Percentiles rank a stretch among this genome's conserved stretches.
phyloP scores from a whole-genome alignment of 2,888 invertebrate genomes.

The Baronia brevicornis region DNA sequence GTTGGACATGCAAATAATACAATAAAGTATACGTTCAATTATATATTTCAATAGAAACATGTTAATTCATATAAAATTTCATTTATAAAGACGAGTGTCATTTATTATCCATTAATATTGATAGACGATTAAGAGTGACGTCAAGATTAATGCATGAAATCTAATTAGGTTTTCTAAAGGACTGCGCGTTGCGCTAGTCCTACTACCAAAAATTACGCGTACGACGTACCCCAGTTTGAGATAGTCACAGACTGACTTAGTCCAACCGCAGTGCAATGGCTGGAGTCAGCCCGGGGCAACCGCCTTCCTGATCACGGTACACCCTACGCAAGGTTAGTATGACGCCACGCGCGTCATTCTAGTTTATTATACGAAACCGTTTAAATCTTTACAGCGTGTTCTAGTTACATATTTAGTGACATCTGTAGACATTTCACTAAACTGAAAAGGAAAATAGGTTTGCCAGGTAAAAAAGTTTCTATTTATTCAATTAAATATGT shows the following conservation, averaged over 20 bases:
- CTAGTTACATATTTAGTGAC: constrained; percentile 40
- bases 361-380: constrained; percentile 31
- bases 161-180: too few relatives aligned
- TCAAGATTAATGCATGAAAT: not conserved
- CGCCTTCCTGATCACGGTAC: constrained; percentile 82
- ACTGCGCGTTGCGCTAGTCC: constrained; percentile 78
- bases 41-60: too few relatives aligned
- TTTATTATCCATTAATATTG: too few relatives aligned
- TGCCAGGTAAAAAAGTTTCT: constrained; percentile 15
- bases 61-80: too few relatives aligned
- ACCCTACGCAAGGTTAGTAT: constrained; percentile 86
- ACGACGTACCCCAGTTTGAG: constrained; percentile 73
- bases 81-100: too few relatives aligned
- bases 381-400: constrained; percentile 45
- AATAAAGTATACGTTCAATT: too few relatives aligned
- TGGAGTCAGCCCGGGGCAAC: constrained; percentile 78
- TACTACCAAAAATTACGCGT: constrained; percentile 78
- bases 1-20: too few relatives aligned
- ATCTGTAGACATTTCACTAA: constrained; percentile 38
- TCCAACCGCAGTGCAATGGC: constrained; percentile 80
- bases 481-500: constrained; percentile 1
- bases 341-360: constrained; percentile 1
- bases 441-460: constrained; percentile 13
- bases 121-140: too few relatives aligned
- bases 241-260: constrained; percentile 76